A percentile compares a stretch with the other conserved stretches of the same genome.
These are phyloP conservation scores for Pherbina coryleti DNA, from an alignment of 2,888 invertebrate species.

Conservation along the genomic window DNA sequence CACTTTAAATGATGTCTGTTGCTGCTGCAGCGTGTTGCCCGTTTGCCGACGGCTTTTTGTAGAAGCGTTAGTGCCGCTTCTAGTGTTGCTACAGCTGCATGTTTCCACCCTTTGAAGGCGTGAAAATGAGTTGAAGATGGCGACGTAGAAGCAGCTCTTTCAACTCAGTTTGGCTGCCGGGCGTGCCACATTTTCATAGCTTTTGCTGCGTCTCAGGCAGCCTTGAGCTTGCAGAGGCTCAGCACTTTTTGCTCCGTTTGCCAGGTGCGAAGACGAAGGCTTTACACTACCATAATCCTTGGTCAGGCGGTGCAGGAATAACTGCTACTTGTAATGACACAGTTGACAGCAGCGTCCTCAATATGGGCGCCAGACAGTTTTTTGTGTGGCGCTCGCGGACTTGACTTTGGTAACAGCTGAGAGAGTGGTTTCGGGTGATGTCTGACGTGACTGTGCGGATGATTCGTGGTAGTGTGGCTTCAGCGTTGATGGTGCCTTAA, in stretches of 20 bases:
- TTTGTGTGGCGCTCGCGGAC: slow-evolving; percentile 72
- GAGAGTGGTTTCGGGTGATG: slow-evolving; percentile 60
- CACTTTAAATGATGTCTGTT: slow-evolving; percentile 43
- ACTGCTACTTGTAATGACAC: background rate
- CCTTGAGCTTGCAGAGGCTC: background rate
- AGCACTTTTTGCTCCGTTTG: background rate
- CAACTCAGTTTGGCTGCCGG: background rate
- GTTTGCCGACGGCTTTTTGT: slow-evolving; percentile 38
- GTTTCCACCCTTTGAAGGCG: background rate
- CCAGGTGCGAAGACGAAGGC: background rate
- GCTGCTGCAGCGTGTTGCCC: slow-evolving; percentile 41
- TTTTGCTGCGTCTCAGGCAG: background rate
- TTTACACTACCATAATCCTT: background rate
- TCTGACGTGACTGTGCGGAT: slow-evolving; percentile 50
- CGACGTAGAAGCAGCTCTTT: background rate
- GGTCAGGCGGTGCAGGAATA: slow-evolving; percentile 20
- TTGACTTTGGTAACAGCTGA: slow-evolving; percentile 75
- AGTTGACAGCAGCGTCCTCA: slow-evolving; percentile 58
- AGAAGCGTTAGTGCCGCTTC: slow-evolving; percentile 3
- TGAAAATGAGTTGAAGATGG: background rate
- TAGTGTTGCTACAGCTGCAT: slow-evolving; percentile 29
- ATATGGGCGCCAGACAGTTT: slow-evolving; percentile 83
- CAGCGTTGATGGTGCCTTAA: slow-evolving; percentile 75
- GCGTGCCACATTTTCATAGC: background rate
- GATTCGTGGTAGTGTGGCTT: slow-evolving; percentile 71